Percentiles rank a stretch among this genome's conserved stretches.
Evolutionary conservation across 1,140 invertebrate species (phyloP).

Genomic region (Paracyclopina nana): DNA sequence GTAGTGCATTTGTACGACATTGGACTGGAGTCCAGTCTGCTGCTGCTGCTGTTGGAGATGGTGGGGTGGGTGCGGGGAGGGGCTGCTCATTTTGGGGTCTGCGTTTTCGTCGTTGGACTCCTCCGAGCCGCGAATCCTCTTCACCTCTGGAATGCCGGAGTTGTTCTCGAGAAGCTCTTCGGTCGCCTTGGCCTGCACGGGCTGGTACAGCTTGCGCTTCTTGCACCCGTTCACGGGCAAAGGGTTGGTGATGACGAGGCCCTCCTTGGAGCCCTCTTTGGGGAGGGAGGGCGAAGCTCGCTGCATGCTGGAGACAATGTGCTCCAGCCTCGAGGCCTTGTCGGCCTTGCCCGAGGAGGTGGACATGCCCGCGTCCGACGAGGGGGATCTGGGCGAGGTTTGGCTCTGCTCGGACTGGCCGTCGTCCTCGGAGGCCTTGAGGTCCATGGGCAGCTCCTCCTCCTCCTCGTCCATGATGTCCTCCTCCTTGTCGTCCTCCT

Average conservation of each 20-base stretch:
- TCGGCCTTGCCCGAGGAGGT: constrained; percentile 34
- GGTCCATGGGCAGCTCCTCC: constrained; percentile 31
- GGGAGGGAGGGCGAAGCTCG: constrained; percentile 47
- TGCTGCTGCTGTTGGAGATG: constrained; percentile 16
- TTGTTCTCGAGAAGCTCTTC: constrained; percentile 30
- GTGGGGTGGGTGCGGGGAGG: constrained; percentile 15
- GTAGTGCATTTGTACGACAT: constrained; percentile 20
- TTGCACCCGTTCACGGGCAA: constrained; percentile 66
- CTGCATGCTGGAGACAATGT: constrained; percentile 76
- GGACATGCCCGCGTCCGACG: constrained; percentile 17
- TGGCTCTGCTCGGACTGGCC: constrained; percentile 25
- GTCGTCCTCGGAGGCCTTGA: constrained; percentile 28
- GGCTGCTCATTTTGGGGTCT: constrained; percentile 13
- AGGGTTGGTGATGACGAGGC: too few species aligned
- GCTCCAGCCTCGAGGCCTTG: constrained; percentile 77
- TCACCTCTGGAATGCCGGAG: constrained; percentile 18
- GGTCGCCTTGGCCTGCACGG: constrained; percentile 56
- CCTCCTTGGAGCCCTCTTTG: not conserved
- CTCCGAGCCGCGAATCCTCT: constrained; percentile 27
- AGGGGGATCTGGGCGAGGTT: constrained; percentile 15
- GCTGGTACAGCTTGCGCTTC: constrained; percentile 89
- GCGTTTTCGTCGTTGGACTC: constrained; percentile 25
- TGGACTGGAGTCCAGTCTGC: constrained; percentile 17
- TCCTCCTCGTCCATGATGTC: constrained; percentile 30
- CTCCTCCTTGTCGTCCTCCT: constrained; percentile 41